A percentile compares a stretch with the other conserved stretches of the same genome.
Conservation (phyloP, 1,140 invertebrate genomes). For the Leptonema lineaticorne region DNA sequence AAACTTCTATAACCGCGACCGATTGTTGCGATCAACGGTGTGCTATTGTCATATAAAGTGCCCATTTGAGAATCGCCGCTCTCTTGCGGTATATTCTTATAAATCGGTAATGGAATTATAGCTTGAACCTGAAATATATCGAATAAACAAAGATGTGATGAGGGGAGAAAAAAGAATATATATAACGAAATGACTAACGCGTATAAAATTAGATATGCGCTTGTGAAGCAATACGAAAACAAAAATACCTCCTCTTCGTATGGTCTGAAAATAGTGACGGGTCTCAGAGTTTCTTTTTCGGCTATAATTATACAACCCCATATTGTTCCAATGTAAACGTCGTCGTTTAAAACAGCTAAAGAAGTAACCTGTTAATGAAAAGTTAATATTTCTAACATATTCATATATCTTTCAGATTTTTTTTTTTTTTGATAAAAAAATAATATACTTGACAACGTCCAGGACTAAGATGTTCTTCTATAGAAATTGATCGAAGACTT, state of each 20-base stretch:
- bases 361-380: slow-evolving; percentile 67
- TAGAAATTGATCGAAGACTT: slow-evolving; percentile 86
- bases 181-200: neutral
- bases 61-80: slow-evolving; percentile 50
- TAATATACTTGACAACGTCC: slow-evolving; percentile 70
- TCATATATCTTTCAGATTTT: neutral
- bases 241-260: slow-evolving; percentile 77
- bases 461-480: slow-evolving; percentile 82
- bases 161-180: too few relatives aligned
- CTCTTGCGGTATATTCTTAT: slow-evolving; percentile 18
- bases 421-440: neutral
- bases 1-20: slow-evolving; percentile 82
- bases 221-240: neutral
- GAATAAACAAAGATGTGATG: too few relatives aligned
- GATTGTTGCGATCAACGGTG: slow-evolving; percentile 70
- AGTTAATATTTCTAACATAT: neutral
- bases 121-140: slow-evolving; percentile 48
- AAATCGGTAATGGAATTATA: slow-evolving; percentile 47
- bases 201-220: neutral
- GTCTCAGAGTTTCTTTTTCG: slow-evolving; percentile 74
- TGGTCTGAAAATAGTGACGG: slow-evolving; percentile 87
- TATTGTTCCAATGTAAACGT: slow-evolving; percentile 85
- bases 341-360: slow-evolving; percentile 66
- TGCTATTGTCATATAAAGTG: slow-evolving; percentile 49
- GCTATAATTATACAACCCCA: slow-evolving; percentile 91